phyloP scores from a whole-genome alignment of 2,888 invertebrate species.

The Lamellibrachia columna region DNA sequence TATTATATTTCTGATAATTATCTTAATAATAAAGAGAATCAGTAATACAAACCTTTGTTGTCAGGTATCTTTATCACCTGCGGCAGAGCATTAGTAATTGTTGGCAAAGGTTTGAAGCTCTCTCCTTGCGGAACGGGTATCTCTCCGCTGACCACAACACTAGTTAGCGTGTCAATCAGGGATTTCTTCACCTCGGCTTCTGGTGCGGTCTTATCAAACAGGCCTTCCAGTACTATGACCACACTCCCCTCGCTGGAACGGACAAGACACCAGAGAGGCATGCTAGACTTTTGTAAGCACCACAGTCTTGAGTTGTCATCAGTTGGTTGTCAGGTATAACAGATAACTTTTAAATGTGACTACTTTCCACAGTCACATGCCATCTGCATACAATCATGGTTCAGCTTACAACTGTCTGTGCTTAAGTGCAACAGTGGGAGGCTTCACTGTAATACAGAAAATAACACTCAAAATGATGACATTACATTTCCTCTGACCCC shows the following conservation, averaged over 20 bases:
- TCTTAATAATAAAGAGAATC: too few species aligned
- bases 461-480: too few species aligned
- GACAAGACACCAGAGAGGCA: background rate
- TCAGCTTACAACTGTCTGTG: too few species aligned
- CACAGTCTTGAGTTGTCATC: too few species aligned
- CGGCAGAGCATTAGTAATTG: background rate
- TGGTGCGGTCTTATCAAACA: background rate
- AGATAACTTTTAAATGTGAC: too few species aligned
- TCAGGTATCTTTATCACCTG: background rate
- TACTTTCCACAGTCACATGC: too few species aligned
- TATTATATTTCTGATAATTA: too few species aligned
- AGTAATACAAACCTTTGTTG: background rate
- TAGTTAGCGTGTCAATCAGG: background rate
- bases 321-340: too few species aligned
- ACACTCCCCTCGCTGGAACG: background rate
- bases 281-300: background rate
- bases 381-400: too few species aligned
- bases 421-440: too few species aligned
- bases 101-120: background rate
- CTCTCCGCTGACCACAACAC: background rate
- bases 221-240: background rate
- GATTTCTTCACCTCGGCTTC: background rate
- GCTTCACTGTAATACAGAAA: too few species aligned
- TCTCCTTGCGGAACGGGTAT: background rate
- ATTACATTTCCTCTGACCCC: too few species aligned